A percentile compares a stretch with the other conserved stretches of the same genome.
phyloP scores from a whole-genome alignment of 2,888 invertebrate genomes.

The Tetragnatha montana region DNA sequence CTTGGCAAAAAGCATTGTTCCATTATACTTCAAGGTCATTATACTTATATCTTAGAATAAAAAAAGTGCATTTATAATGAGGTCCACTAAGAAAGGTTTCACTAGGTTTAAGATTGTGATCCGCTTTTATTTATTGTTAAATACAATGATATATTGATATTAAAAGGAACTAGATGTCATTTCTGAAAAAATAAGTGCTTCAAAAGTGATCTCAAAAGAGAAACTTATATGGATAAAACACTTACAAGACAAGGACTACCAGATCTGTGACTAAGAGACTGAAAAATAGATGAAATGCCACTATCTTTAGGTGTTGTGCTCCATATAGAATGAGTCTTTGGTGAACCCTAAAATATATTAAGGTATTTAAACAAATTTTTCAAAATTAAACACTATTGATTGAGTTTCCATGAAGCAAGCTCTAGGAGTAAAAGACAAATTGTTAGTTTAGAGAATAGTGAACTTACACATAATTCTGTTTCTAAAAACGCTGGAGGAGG shows the following conservation, averaged over 20 bases:
- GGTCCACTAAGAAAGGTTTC: too few species aligned
- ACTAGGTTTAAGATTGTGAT: too few species aligned
- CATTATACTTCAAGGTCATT: too few species aligned
- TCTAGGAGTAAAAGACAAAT: conserved; percentile 60
- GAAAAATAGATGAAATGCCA: conserved; percentile 59
- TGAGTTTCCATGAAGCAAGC: conserved; percentile 18
- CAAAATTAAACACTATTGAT: too few species aligned
- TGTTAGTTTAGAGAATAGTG: neutral
- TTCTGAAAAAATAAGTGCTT: too few species aligned
- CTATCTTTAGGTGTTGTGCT: conserved; percentile 67
- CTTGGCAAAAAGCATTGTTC: too few species aligned
- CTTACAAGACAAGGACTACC: conserved; percentile 41
- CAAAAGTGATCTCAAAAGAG: too few species aligned
- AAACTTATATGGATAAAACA: neutral
- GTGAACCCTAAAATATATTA: conserved; percentile 72
- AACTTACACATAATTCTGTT: conserved; percentile 72
- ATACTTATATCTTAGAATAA: too few species aligned
- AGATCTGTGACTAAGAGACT: conserved; percentile 50
- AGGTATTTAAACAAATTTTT: neutral
- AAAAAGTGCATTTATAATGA: too few species aligned
- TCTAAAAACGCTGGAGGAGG: conserved; percentile 73
- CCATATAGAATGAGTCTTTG: conserved; percentile 71
- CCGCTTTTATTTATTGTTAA: too few species aligned
- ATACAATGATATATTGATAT: too few species aligned
- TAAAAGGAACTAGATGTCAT: too few species aligned